A percentile compares a stretch with the other conserved stretches of the same genome.
phyloP scores from a whole-genome alignment of 2,797 vertebrate species.

The Manis pentadactyla region DNA sequence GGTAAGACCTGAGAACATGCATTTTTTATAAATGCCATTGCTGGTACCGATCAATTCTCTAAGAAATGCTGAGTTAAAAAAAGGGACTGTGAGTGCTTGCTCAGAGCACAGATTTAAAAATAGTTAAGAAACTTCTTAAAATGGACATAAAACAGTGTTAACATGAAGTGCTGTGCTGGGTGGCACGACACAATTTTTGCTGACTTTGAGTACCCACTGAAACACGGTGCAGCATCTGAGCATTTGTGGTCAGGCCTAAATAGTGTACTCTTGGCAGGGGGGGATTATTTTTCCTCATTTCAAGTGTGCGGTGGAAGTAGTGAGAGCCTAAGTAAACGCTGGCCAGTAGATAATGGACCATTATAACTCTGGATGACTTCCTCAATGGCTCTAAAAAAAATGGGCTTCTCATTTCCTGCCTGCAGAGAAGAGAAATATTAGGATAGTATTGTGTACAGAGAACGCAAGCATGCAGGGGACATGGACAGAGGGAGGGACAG shows the following conservation, averaged over 20 bases:
- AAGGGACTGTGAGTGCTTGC: background rate
- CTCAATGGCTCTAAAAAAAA: conserved; percentile 86
- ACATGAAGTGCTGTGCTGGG: fast-evolving
- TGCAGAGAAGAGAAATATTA: conserved; percentile 31
- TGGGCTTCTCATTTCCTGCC: conserved; percentile 82
- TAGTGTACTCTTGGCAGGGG: background rate
- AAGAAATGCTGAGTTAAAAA: background rate
- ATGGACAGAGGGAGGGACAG: background rate
- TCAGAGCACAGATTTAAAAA: background rate
- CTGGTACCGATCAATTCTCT: fast-evolving
- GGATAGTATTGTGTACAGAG: background rate
- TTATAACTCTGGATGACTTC: conserved; percentile 88
- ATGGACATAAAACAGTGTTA: fast-evolving
- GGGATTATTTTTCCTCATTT: conserved; percentile 45
- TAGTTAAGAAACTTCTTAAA: background rate
- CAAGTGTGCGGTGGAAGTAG: conserved; percentile 84
- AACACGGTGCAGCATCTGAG: background rate
- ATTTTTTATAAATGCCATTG: fast-evolving
- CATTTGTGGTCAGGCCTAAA: conserved; percentile 40
- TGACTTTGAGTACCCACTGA: background rate
- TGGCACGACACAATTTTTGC: fast-evolving
- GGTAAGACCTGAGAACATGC: background rate
- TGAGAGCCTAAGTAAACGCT: conserved; percentile 87
- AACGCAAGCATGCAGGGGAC: background rate
- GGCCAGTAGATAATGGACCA: conserved; percentile 87